Evolutionary conservation across 2,113 vertebrate species (phyloP), one percentile per base, ranked within the genome.

Genomic region (Cathartes aura): DNA sequence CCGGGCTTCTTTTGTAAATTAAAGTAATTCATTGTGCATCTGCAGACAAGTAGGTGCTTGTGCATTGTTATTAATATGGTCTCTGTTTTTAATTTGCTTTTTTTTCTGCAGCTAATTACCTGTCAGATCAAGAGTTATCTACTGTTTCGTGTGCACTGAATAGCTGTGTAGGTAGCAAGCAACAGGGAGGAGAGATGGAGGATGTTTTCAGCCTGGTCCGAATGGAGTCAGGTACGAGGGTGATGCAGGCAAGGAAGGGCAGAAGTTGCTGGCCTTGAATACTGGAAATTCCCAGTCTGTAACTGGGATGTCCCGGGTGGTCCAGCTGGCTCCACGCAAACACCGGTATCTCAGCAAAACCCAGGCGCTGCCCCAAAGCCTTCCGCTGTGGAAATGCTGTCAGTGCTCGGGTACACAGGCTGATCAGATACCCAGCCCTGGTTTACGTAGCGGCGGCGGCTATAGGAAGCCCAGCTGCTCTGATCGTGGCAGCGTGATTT

Each of bases 1-100:
- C 82, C 80, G 55, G 68, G 27, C 52, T 22, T 80, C 91, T 96
- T 96, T 76, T 67, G 92, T 85, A 96, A 97, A 97, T 96, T 87
- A 64, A 97, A 97, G 96, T 87, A 96, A 98, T 97, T 96, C 92
- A 83, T 78, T 72, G 93, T 94, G 78, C 89, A 45, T 96, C 96
- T 96, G 52, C 84, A 94, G 96, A 86, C 95, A 96, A 94, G 96
- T 74, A 72, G 30, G 85, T n/a, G 83, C 56, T 71, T 6, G 22
- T 3, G 82, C 48, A 13, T 80, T 67, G 93, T 97, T 96, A 96
- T 92, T 97, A 97, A 97, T 95, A 22, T 15, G n/a, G 87, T 9
- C 95, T 97, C 88, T 95, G 82, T 48, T 96, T 97, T 97, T 98
- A 97, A 98, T 90, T 93, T 24, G 68, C 82, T 85, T 58, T 60